Conservation (phyloP, 2,797 vertebrate species). For the Phrynocephalus forsythii region DNA sequence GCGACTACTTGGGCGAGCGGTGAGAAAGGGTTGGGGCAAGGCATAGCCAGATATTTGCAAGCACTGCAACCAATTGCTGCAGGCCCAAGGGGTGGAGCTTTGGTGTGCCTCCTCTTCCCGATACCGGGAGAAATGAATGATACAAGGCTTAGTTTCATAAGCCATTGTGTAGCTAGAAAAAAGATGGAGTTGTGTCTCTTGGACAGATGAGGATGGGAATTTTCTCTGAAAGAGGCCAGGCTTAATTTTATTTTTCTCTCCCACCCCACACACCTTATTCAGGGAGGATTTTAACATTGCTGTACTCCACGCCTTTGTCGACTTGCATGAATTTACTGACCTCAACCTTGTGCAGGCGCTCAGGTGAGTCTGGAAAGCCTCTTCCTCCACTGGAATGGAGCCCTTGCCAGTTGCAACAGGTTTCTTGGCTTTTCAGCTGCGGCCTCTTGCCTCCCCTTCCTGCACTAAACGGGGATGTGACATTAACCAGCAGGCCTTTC, state of each 20-base stretch:
- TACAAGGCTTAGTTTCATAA: background rate
- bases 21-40: slow-evolving; percentile 20
- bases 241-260: background rate
- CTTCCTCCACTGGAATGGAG: background rate
- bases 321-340: slow-evolving; percentile 92
- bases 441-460: background rate
- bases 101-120: background rate
- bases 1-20: slow-evolving; percentile 92
- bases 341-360: slow-evolving; percentile 93
- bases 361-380: slow-evolving; percentile 75
- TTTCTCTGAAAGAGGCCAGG: background rate
- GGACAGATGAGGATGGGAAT: background rate
- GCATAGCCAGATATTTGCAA: background rate
- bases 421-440: background rate
- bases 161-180: background rate
- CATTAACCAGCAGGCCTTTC: background rate
- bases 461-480: background rate
- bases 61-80: rapidly evolving
- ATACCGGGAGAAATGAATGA: background rate
- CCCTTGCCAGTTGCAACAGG: background rate
- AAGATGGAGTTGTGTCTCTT: background rate
- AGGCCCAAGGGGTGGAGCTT: background rate
- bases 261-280: background rate
- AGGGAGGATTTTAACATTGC: slow-evolving; percentile 94
- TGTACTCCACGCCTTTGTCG: slow-evolving; percentile 93